These are phyloP conservation scores for Zoanthus sansibaricus DNA, from an alignment of 92 coral and sea anemone species.

Conservation along the genomic window DNA sequence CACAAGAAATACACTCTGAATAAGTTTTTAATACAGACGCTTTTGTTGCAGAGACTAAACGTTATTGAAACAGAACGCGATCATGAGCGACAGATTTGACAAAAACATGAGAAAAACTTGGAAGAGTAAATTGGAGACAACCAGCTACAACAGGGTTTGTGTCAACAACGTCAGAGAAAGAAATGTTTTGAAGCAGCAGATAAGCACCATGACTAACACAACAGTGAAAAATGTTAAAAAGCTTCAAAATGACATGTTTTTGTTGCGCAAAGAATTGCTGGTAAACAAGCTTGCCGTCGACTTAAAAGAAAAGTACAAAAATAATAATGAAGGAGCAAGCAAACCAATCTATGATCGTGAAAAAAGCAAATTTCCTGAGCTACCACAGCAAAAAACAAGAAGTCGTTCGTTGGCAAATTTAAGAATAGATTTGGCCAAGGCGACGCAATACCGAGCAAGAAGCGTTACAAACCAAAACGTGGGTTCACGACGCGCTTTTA, in stretches of 20 bases:
- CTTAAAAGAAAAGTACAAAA: background rate
- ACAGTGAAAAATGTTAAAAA: constrained; percentile 14
- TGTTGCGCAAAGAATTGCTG: constrained; percentile 9
- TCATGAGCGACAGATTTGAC: background rate
- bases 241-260: constrained; percentile 2
- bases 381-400: background rate
- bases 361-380: background rate
- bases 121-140: background rate
- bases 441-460: constrained; percentile 1
- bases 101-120: background rate
- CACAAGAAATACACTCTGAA: background rate
- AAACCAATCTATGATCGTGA: background rate
- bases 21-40: background rate
- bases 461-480: background rate
- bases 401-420: constrained; percentile 2
- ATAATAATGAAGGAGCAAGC: background rate
- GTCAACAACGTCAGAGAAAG: constrained; percentile 9
- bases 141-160: background rate
- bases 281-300: background rate
- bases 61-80: background rate
- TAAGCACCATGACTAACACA: background rate
- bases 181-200: background rate
- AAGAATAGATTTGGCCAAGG: background rate
- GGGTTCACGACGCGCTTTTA: background rate
- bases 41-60: background rate